Base-by-base conservation (phyloP, 2,888 invertebrate genomes). In the Byasa hedistus region DNA sequence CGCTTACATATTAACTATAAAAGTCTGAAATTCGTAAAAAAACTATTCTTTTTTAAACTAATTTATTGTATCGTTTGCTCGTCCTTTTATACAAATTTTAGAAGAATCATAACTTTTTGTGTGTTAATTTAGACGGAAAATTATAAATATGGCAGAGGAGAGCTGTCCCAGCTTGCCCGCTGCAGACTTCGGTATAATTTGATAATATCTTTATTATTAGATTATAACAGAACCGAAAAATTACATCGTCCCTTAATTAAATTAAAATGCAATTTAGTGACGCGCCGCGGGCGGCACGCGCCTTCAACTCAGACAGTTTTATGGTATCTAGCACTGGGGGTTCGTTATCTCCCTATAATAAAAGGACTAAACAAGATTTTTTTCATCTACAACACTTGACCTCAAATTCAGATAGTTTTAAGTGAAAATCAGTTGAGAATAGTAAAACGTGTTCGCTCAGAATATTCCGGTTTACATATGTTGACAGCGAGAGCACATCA, bases 211-310 rank as follows among this genome's bases (percentile, higher is more conserved):
- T 74, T 78, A 77, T 89, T 87, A 91, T 91, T 86, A 85, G 86
- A 91, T 91, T 91, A 91, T 80, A 80, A 81, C 76, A 76, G 89
- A 83, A 89, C 87, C 90, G 89, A 91, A 91, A 91, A 91, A 91
- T 91, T 91, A 91, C 90, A 91, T 91, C 85, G 85, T 85, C 81
- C 77, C 69, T 76, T 91, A 91, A 91, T 91, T 90, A 87, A 87
- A 89, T 91, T 91, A 91, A 91, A 91, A 88, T 86, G 89, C 90
- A 91, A 91, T 91, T 91, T 86, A 85, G 91, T 85, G 84, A 85
- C 85, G 87, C 87, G 85, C 87, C 84, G 77, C 87, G 79, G 86
- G 87, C 80, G 86, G 83, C 88, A 82, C 83, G 83, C 85, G 85
- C 75, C 77, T 69, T 64, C 71, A 68, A 64, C 69, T 74, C 74